Base-by-base conservation (phyloP, 2,888 invertebrate genomes). In the Pterostichus niger region DNA sequence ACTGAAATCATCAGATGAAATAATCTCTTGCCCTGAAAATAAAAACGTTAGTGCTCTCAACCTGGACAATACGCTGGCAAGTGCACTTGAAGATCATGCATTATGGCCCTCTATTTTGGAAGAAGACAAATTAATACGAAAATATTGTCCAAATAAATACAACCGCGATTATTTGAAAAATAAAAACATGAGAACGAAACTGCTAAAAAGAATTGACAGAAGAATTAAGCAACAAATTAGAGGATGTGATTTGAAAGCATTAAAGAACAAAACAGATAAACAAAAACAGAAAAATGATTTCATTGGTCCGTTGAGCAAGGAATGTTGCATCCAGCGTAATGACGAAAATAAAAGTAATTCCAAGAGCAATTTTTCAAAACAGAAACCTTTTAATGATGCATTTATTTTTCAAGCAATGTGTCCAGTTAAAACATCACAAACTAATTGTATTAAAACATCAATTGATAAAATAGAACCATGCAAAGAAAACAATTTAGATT, bases 171-270 rank as follows among this genome's bases (percentile, higher is more conserved):
- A 6, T 0, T 5, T 59, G 6, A 56, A 77, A 11, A 31, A 77
- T 4, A 77, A 59, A 56, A 56, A 44, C 9, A 13, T 56, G 6
- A 54, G 35, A 56, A 9, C 54, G 6, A 56, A 56, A 77, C 13
- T 77, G n/a, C 13, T 54, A n/a, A 77, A 77, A 77, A 56, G 44
- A n/a, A 17, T 68, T 15, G 79, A 68, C 31, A 17, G 68, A 46
- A 44, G 13, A 64, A 46, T 68, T 9, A 79, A 68, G 15, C 79
- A 79, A 68, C 33, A 64, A 49, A 49, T 49, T 10, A 40, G 68
- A 79, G 79, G 35, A n/a, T 79, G 13, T 15, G 79, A 79, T 15
- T 4, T 64, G 6, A 79, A 79, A 61, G 44, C 59, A 17, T 52
- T 68, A 17, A 75, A 59, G 11, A 15, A 5, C 2, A 15, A 75